phyloP scores from a whole-genome alignment of 2,113 vertebrate species.

The Cricetomys ansorgei region DNA sequence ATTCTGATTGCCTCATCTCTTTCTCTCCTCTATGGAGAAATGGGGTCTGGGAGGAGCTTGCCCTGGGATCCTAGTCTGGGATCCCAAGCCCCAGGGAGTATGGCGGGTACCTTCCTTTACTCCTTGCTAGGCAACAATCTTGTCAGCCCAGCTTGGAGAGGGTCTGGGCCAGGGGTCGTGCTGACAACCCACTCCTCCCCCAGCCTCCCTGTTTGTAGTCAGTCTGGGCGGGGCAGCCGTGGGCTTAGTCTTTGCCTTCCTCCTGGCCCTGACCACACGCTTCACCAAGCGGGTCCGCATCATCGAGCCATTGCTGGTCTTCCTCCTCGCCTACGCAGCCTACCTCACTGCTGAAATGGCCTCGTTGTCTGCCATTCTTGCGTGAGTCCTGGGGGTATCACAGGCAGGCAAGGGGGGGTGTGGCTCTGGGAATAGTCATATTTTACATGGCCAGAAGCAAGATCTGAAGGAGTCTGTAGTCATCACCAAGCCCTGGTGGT shows the following conservation, averaged over 20 bases:
- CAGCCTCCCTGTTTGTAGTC: conserved; percentile 97
- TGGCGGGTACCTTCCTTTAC: background rate
- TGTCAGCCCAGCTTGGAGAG: conserved; percentile 26
- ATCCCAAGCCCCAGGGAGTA: conserved; percentile 40
- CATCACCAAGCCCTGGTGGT: background rate
- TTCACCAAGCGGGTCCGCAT: conserved; percentile 99
- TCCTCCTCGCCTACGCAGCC: conserved; percentile 96
- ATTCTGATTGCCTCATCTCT: background rate
- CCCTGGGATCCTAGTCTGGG: conserved; percentile 35
- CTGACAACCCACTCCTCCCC: conserved; percentile 79
- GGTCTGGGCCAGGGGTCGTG: conserved; percentile 60
- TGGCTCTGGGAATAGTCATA: background rate
- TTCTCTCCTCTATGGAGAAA: conserved; percentile 44
- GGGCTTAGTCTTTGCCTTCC: conserved; percentile 95
- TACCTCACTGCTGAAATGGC: conserved; percentile 98
- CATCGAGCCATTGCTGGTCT: conserved; percentile 97
- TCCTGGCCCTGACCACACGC: conserved; percentile 95
- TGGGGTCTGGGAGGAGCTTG: conserved; percentile 46
- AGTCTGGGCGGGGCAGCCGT: conserved; percentile 95
- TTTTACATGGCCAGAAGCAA: background rate
- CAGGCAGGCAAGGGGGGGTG: conserved; percentile 25
- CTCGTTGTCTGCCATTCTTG: conserved; percentile 95
- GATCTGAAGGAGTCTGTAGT: background rate
- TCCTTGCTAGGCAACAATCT: conserved; percentile 56
- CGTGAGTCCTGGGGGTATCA: conserved; percentile 89